These are phyloP conservation scores for Achatina immaculata DNA, from an alignment of 1,140 invertebrate species.

Conservation along the genomic window DNA sequence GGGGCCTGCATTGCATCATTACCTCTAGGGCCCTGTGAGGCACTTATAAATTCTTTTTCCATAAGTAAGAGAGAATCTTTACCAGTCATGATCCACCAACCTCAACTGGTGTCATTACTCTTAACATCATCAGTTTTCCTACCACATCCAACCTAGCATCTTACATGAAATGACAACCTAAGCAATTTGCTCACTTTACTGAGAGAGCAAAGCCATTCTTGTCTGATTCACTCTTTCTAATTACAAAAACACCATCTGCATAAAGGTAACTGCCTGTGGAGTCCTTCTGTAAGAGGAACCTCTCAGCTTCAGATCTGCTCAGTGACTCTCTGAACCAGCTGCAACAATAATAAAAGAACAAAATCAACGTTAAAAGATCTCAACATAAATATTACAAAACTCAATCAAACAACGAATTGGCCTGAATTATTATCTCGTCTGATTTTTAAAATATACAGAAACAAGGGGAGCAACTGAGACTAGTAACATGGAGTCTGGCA, in stretches of 20 bases:
- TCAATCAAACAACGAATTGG: neutral
- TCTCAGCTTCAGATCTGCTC: slow-evolving; percentile 29
- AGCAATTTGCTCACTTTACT: slow-evolving; percentile 40
- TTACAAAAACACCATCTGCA: slow-evolving; percentile 31
- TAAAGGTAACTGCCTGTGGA: neutral
- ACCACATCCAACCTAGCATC: too few relatives aligned
- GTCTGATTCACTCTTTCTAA: slow-evolving; percentile 37
- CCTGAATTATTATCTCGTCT: neutral
- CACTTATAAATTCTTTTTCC: too few relatives aligned
- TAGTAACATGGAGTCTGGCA: too few relatives aligned
- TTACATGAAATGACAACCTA: too few relatives aligned
- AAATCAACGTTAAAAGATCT: neutral
- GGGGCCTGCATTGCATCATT: too few relatives aligned
- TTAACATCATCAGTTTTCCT: too few relatives aligned
- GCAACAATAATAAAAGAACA: neutral
- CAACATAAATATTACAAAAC: neutral
- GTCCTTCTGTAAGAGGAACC: slow-evolving; percentile 12
- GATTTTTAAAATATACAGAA: neutral
- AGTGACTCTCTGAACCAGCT: slow-evolving; percentile 33
- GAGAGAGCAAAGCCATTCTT: slow-evolving; percentile 37
- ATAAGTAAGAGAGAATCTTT: too few relatives aligned
- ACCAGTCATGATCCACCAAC: too few relatives aligned
- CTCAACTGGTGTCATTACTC: too few relatives aligned
- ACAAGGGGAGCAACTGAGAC: neutral
- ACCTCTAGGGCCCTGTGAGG: too few relatives aligned